Evolutionary conservation across 1,140 invertebrate genomes (phyloP).

Genomic region (Micrasema longulum): DNA sequence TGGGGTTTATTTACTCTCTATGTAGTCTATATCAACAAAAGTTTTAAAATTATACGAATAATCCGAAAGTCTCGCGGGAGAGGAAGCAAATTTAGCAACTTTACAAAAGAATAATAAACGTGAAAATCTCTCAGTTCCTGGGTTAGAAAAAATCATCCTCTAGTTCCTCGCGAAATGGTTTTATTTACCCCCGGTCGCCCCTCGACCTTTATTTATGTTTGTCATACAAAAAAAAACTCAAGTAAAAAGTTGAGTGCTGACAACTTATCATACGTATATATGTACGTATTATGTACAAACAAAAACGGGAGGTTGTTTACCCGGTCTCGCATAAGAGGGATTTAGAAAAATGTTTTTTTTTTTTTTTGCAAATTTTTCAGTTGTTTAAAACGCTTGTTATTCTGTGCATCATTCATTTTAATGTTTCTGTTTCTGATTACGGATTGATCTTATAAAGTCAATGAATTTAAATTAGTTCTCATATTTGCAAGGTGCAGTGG

Average conservation of each 20-base stretch:
- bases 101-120: slow-evolving; percentile 39
- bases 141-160: slow-evolving; percentile 37
- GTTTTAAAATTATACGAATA: slow-evolving; percentile 28
- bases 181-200: slow-evolving; percentile 38
- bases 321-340: too few species aligned
- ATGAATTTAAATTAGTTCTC: too few species aligned
- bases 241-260: slow-evolving; percentile 53
- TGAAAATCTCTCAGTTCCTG: slow-evolving; percentile 24
- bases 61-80: slow-evolving; percentile 27
- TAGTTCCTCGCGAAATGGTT: slow-evolving; percentile 13
- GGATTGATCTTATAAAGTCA: too few species aligned
- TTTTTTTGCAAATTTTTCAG: too few species aligned
- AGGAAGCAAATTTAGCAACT: slow-evolving; percentile 35
- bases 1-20: slow-evolving; percentile 6
- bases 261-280: slow-evolving; percentile 50
- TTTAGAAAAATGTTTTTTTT: too few species aligned
- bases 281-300: too few species aligned
- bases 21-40: slow-evolving; percentile 26
- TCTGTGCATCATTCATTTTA: too few species aligned
- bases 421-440: too few species aligned
- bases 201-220: slow-evolving; percentile 52
- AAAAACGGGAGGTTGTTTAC: slow-evolving; percentile 45
- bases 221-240: slow-evolving; percentile 47
- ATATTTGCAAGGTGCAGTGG: too few species aligned
- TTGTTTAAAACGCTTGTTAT: too few species aligned